These are phyloP conservation scores for Aphaenogaster rudis DNA, from an alignment of 1,140 invertebrate genomes.

Conservation along the genomic window DNA sequence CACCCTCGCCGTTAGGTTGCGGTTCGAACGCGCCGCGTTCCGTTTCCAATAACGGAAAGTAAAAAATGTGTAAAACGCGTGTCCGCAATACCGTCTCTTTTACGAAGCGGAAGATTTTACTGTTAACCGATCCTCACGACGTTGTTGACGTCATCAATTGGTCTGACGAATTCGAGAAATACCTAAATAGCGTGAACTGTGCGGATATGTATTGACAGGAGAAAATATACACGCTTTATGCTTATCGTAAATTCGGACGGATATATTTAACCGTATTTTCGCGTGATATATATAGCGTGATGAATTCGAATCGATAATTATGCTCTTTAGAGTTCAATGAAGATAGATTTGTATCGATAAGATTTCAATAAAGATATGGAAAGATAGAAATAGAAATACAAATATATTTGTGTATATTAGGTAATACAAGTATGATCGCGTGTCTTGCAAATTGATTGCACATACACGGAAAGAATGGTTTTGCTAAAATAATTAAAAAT, in stretches of 20 bases:
- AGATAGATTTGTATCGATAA: not conserved
- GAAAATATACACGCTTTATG: constrained; percentile 3
- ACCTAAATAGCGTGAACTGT: constrained; percentile 4
- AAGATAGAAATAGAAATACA: not conserved
- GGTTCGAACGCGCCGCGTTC: not conserved
- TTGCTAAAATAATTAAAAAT: too few relatives aligned
- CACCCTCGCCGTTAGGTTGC: constrained; percentile 38
- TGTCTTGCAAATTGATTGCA: not conserved
- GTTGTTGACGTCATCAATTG: not conserved
- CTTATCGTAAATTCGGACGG: constrained; percentile 18
- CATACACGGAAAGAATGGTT: too few relatives aligned
- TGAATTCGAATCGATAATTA: not conserved
- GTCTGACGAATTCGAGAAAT: constrained; percentile 17
- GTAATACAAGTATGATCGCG: not conserved
- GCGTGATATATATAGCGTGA: constrained; percentile 14
- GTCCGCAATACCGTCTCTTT: not conserved
- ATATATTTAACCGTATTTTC: constrained; percentile 22
- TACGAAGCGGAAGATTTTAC: not conserved
- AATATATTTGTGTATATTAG: not conserved
- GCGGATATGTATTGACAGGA: constrained; percentile 12
- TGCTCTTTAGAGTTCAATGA: not conserved
- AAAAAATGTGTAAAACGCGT: not conserved
- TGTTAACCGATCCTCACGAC: not conserved
- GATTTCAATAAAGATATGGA: not conserved
- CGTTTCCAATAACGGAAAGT: constrained; percentile 1